These are phyloP conservation scores for Pelosia muscerda DNA, from an alignment of 2,888 invertebrate species.

Conservation along the genomic window DNA sequence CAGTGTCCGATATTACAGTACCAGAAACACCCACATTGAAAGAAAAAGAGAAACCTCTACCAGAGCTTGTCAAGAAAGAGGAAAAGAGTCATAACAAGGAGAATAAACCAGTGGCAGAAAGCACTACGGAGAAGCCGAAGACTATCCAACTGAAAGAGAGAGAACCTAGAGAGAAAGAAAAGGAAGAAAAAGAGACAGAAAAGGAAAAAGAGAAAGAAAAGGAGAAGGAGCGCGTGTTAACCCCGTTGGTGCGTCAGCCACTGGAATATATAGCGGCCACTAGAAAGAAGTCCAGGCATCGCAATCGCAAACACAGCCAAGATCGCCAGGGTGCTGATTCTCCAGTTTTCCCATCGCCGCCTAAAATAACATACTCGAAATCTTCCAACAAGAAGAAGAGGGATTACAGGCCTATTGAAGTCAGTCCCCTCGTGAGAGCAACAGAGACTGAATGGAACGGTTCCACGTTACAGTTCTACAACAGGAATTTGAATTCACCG, in stretches of 20 bases:
- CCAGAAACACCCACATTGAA: conserved; percentile 85
- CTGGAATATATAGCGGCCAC: conserved; percentile 91
- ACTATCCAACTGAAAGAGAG: conserved; percentile 52
- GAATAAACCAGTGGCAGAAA: conserved; percentile 71
- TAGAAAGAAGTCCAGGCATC: conserved; percentile 90
- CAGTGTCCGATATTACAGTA: conserved; percentile 89
- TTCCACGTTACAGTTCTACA: conserved; percentile 90
- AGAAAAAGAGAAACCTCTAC: conserved; percentile 69
- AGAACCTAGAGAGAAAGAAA: conserved; percentile 53
- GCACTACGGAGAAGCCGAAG: conserved; percentile 65
- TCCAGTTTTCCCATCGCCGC: conserved; percentile 89
- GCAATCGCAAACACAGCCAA: conserved; percentile 88
- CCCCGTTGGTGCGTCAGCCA: conserved; percentile 90
- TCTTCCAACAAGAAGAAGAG: conserved; percentile 86
- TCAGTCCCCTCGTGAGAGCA: conserved; percentile 79
- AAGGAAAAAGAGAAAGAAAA: conserved; percentile 61
- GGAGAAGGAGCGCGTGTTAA: conserved; percentile 85
- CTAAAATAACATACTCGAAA: conserved; percentile 88
- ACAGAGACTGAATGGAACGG: conserved; percentile 89
- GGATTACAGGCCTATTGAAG: conserved; percentile 86
- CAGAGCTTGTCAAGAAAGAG: conserved; percentile 70
- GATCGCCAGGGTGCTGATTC: conserved; percentile 89
- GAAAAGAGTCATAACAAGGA: conserved; percentile 70
- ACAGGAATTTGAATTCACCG: conserved; percentile 87
- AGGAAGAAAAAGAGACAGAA: conserved; percentile 38